Percentiles rank a stretch among this genome's conserved stretches.
Conservation (phyloP, 2,113 vertebrate species). For the Chunga burmeisteri region DNA sequence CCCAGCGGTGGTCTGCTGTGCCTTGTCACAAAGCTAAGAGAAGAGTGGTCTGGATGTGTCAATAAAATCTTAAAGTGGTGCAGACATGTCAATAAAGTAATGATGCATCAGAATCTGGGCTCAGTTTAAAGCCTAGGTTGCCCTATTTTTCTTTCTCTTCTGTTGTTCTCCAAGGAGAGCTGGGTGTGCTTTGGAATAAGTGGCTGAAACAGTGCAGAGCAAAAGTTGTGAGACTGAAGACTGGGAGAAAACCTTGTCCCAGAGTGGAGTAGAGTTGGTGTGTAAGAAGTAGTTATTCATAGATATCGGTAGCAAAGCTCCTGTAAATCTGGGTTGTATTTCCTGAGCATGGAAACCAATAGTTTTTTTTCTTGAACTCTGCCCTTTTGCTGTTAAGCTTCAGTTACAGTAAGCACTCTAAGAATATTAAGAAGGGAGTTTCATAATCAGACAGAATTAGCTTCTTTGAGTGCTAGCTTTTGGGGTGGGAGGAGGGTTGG, state of each 20-base stretch:
- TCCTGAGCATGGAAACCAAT: background rate
- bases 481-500: background rate
- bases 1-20: background rate
- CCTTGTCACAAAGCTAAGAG: background rate
- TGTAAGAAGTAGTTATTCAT: background rate
- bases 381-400: constrained; percentile 33
- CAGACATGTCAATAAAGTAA: background rate
- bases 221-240: background rate
- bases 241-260: background rate
- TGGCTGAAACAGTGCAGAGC: background rate
- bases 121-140: background rate
- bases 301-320: background rate
- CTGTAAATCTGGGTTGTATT: background rate
- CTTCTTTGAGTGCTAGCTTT: background rate
- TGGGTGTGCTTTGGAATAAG: background rate
- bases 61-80: background rate
- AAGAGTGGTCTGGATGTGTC: background rate
- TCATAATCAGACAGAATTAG: constrained; percentile 33
- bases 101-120: background rate
- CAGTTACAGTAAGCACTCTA: constrained; percentile 29
- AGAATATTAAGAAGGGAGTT: constrained; percentile 58
- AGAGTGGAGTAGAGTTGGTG: background rate
- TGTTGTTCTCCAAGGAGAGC: background rate
- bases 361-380: background rate
- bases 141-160: background rate